A percentile compares a stretch with the other conserved stretches of the same genome.
Conservation (phyloP, 2,888 invertebrate species). For the Galeruca laticollis region DNA sequence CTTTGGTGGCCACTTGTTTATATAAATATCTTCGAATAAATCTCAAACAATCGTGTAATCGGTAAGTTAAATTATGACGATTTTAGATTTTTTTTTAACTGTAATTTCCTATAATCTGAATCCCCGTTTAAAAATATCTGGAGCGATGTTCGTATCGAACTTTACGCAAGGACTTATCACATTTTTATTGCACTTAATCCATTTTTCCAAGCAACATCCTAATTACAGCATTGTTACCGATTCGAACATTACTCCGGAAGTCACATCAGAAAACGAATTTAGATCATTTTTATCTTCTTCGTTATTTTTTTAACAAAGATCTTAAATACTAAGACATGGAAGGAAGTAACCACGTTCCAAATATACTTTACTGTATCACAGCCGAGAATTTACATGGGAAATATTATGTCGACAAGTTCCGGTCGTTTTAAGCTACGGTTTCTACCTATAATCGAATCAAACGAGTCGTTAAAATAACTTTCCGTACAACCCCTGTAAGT, state of each 20-base stretch:
- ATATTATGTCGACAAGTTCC: slow-evolving; percentile 56
- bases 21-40: no score
- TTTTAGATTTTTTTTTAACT: no score
- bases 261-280: slow-evolving; percentile 63
- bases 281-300: slow-evolving; percentile 51
- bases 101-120: no score
- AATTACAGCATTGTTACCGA: background rate
- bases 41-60: no score
- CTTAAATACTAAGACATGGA: slow-evolving; percentile 58
- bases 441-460: slow-evolving; percentile 1
- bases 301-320: slow-evolving; percentile 50
- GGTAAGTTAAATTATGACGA: no score
- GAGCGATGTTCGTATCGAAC: background rate
- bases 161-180: background rate
- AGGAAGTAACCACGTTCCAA: slow-evolving; percentile 65
- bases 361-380: slow-evolving; percentile 68
- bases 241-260: background rate
- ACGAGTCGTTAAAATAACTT: no score
- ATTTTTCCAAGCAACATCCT: background rate
- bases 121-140: background rate
- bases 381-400: slow-evolving; percentile 68
- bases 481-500: no score
- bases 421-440: slow-evolving; percentile 39
- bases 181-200: slow-evolving; percentile 2
- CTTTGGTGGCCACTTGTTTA: no score